Conservation (phyloP, 2,797 vertebrate species). For the Hydrophis major region DNA sequence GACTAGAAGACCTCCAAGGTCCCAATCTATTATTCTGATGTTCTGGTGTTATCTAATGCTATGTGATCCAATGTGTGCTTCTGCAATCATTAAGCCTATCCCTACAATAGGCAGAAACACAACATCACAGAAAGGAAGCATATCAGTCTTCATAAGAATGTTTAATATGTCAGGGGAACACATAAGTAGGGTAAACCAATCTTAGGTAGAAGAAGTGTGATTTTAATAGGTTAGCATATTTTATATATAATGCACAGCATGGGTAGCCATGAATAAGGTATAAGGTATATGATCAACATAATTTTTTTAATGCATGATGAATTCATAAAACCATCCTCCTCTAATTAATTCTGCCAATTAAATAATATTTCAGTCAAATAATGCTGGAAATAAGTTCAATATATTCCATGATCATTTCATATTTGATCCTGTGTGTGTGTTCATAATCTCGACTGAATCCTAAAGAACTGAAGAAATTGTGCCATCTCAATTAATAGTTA, state of each 20-base stretch:
- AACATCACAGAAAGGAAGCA: neutral
- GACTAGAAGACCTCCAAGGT: too few relatives aligned
- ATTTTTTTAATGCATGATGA: conserved; percentile 57
- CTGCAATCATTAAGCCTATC: neutral
- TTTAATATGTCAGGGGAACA: conserved; percentile 46
- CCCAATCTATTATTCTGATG: too few relatives aligned
- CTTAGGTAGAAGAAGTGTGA: conserved; percentile 36
- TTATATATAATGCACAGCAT: conserved; percentile 58
- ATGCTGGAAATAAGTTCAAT: conserved; percentile 24
- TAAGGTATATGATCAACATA: conserved; percentile 49
- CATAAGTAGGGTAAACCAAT: conserved; percentile 40
- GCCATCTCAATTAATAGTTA: neutral
- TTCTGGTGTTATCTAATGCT: too few relatives aligned
- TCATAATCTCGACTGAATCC: neutral
- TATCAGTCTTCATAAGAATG: neutral
- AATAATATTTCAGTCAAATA: conserved; percentile 28
- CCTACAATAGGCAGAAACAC: neutral
- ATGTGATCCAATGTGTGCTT: neutral
- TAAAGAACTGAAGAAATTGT: neutral
- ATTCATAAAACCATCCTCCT: conserved; percentile 23
- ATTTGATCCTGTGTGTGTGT: neutral
- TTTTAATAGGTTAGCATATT: conserved; percentile 42
- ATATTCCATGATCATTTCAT: neutral
- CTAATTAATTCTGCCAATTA: conserved; percentile 39
- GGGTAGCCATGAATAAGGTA: conserved; percentile 43